Evolutionary conservation across 1,140 invertebrate species (phyloP).

Genomic region (Prorops nasuta): DNA sequence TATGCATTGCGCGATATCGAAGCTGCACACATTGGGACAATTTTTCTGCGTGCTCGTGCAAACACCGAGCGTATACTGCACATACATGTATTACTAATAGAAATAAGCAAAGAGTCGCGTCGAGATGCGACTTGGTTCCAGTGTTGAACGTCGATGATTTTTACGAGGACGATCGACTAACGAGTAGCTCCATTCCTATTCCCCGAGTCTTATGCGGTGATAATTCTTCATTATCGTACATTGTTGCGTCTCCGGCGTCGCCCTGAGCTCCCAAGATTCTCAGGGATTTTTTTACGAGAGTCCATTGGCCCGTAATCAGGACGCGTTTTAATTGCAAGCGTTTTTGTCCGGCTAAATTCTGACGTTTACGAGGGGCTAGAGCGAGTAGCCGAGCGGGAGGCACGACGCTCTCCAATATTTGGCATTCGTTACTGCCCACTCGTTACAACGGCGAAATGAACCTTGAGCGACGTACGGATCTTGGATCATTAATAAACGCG

Average conservation of each 20-base stretch:
- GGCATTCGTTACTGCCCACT: not conserved
- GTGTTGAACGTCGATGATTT: constrained; percentile 49
- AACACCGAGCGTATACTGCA: too few species aligned
- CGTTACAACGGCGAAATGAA: constrained; percentile 13
- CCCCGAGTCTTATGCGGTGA: constrained; percentile 47
- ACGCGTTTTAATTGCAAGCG: constrained; percentile 42
- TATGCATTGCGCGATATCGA: too few species aligned
- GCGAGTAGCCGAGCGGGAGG: not conserved
- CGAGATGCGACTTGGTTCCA: too few species aligned
- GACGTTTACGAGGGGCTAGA: constrained; percentile 31
- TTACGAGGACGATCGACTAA: constrained; percentile 50
- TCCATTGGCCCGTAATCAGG: constrained; percentile 33
- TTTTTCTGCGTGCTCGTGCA: too few species aligned
- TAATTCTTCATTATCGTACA: constrained; percentile 59
- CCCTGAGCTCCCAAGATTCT: constrained; percentile 2
- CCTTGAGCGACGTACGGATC: constrained; percentile 1
- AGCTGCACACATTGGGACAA: too few species aligned
- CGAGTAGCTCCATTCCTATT: constrained; percentile 42
- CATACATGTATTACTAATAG: too few species aligned
- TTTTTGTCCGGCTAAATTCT: constrained; percentile 24
- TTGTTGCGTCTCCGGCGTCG: constrained; percentile 41
- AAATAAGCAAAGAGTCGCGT: too few species aligned
- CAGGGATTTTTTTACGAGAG: constrained; percentile 15
- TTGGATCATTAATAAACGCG: constrained; percentile 11
- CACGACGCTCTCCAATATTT: not conserved